A percentile compares a stretch with the other conserved stretches of the same genome.
phyloP scores from a whole-genome alignment of 2,797 vertebrate species.

The Rhabdophis nuchalis region DNA sequence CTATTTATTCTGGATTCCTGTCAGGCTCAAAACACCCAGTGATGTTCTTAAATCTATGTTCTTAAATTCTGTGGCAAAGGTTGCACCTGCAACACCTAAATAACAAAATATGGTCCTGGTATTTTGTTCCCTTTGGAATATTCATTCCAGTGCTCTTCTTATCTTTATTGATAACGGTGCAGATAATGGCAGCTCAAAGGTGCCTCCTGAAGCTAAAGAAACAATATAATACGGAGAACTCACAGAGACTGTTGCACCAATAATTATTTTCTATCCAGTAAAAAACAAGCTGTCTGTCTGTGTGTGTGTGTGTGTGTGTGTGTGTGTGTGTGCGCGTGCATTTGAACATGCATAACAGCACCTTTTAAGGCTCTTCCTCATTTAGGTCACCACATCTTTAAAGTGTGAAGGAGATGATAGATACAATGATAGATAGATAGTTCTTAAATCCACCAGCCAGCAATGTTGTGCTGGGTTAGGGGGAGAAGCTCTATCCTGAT shows the following conservation, averaged over 20 bases:
- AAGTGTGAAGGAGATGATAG: not conserved
- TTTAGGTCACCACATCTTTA: not conserved
- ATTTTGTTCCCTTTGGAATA: not conserved
- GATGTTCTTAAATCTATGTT: not conserved
- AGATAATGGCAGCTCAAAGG: not conserved
- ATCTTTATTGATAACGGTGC: not conserved
- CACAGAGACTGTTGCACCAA: not conserved
- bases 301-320: not conserved
- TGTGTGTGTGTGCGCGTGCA: no score
- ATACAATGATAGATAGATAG: not conserved
- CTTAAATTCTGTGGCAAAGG: not conserved
- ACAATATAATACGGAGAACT: not conserved
- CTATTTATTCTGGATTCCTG: not conserved
- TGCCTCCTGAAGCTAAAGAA: not conserved
- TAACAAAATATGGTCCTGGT: not conserved
- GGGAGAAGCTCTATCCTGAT: not conserved
- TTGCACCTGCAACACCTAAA: not conserved
- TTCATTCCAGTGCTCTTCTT: not conserved
- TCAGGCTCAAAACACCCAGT: not conserved
- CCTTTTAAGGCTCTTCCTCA: not conserved
- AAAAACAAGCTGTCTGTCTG: not conserved
- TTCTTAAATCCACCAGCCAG: not conserved
- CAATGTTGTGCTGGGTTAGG: not conserved
- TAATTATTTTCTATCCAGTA: no score
- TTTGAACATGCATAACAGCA: not conserved